Percentiles rank a stretch among this genome's conserved stretches.
Conservation (phyloP, 1,140 invertebrate species). For the Camponotus pennsylvanicus region DNA sequence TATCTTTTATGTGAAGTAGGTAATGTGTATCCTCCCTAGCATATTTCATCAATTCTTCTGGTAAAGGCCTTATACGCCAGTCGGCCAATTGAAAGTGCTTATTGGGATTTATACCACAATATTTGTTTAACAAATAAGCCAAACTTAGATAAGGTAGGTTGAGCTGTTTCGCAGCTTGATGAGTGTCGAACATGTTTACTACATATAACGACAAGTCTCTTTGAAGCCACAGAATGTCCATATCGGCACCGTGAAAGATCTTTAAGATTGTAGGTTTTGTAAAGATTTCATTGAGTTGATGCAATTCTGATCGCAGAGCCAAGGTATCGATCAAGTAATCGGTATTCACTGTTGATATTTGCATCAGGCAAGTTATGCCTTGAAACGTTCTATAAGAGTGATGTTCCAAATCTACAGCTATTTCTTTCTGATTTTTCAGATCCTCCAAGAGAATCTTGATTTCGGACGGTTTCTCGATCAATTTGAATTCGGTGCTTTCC, state of each 20-base stretch:
- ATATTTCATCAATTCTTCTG: conserved; percentile 94
- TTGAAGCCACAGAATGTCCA: conserved; percentile 97
- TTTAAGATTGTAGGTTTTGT: conserved; percentile 97
- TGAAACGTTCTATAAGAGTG: conserved; percentile 94
- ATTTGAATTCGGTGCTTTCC: conserved; percentile 89
- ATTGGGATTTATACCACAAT: conserved; percentile 93
- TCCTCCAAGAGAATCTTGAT: conserved; percentile 90
- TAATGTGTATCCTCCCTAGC: conserved; percentile 98
- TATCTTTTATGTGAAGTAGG: conserved; percentile 96
- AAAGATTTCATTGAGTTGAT: conserved; percentile 96
- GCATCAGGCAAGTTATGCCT: conserved; percentile 97
- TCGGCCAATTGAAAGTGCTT: conserved; percentile 98
- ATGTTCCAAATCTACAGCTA: conserved; percentile 96
- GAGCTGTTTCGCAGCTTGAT: conserved; percentile 93
- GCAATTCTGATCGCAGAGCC: conserved; percentile 92
- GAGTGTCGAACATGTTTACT: conserved; percentile 99
- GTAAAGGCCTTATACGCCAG: conserved; percentile 98
- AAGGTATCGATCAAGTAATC: conserved; percentile 98
- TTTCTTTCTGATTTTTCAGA: conserved; percentile 89
- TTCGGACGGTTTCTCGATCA: conserved; percentile 90
- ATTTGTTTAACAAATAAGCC: conserved; percentile 92
- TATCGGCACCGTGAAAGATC: conserved; percentile 97
- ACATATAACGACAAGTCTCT: conserved; percentile 97
- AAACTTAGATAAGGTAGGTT: conserved; percentile 92
- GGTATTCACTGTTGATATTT: conserved; percentile 94